These are phyloP conservation scores for Lamellibrachia satsuma DNA, from an alignment of 2,888 invertebrate species.

Conservation along the genomic window DNA sequence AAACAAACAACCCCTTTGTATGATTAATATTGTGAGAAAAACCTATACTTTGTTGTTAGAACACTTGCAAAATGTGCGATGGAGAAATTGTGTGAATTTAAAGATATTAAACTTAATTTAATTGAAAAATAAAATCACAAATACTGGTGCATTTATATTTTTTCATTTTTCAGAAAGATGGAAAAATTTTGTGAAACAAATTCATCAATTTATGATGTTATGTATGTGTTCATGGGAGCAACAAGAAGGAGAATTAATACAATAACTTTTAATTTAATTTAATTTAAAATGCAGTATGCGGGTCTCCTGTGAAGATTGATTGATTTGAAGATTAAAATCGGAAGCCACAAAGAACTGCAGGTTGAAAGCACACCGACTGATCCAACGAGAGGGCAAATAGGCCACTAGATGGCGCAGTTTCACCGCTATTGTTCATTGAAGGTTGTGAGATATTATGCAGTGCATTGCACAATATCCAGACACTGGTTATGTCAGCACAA, in stretches of 20 bases:
- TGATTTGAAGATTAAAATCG: neutral
- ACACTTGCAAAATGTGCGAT: neutral
- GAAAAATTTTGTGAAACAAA: too few species aligned
- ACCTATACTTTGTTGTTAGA: neutral
- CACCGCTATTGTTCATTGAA: neutral
- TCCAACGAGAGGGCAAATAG: neutral
- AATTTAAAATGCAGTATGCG: neutral
- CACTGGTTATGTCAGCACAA: neutral
- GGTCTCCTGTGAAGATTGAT: neutral
- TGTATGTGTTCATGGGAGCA: neutral
- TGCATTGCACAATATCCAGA: neutral
- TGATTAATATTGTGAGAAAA: neutral
- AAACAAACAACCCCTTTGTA: neutral
- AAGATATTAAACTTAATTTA: too few species aligned
- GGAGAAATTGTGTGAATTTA: too few species aligned
- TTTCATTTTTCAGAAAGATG: neutral
- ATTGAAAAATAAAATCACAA: neutral
- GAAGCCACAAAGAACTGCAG: neutral
- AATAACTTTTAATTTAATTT: neutral
- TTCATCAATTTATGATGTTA: too few species aligned
- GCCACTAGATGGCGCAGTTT: neutral
- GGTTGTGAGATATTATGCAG: neutral
- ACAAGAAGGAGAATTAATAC: neutral
- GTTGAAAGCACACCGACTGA: neutral
- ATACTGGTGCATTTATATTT: neutral